Base-by-base conservation (phyloP, 2,113 vertebrate genomes). In the Engraulis encrasicolus region DNA sequence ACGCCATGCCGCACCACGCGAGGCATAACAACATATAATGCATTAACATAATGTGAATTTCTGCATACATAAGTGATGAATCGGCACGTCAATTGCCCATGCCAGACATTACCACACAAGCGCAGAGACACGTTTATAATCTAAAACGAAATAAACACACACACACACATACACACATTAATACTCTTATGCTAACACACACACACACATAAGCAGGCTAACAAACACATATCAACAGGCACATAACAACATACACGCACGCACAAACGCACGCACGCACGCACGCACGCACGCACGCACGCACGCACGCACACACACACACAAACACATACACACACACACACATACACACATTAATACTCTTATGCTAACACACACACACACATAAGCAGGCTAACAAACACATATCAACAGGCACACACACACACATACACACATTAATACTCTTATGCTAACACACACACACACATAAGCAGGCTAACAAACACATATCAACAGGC, bases 361-460 rank as follows among this genome's bases (percentile, higher is more conserved):
- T n/a, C 52, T n/a, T n/a, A n/a, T n/a, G n/a, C n/a, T 11, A 20
- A 61, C 54, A 23, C 19, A 58, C 54, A 58, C 54, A 58, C 19
- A 58, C 54, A 58, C 20, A 58, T 20, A 58, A 18, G 34, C 66
- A 74, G 12, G 11, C 58, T 9, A 20, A 61, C 58, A 61, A 20
- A 58, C 19, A 61, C 58, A 61, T n/a, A n/a, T n/a, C 58, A 74
- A 61, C 58, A 61, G n/a, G 23, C 19, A 61, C 58, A 61, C 58
- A 61, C 52, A 61, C 58, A 61, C 54, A 23, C 54, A 58, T n/a
- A 58, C 54, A 58, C 54, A 58, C 52, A 58, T 20, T 19, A 0
- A 54, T 19, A 58, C 52, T 20, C 52, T n/a, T 6, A 54, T 54
- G 0, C 52, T 1, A 52, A 84, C 80, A 7, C 18, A 4, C 77